phyloP scores from a whole-genome alignment of 2,113 vertebrate species.

The Sapajus apella region DNA sequence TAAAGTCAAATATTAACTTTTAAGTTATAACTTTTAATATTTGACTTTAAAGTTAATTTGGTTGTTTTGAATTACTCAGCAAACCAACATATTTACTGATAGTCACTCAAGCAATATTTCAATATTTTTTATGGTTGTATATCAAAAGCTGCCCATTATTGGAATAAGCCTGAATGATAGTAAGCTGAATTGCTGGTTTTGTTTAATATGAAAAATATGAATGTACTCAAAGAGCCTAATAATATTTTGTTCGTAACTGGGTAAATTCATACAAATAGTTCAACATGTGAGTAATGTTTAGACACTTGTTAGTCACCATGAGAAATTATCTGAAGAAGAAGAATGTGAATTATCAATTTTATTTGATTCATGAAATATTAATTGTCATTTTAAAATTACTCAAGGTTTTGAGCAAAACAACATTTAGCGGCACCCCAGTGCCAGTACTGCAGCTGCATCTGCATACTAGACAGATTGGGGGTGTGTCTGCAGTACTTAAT shows the following conservation, averaged over 20 bases:
- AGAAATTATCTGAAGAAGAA: neutral
- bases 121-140: neutral
- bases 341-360: conserved; percentile 7
- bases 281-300: neutral
- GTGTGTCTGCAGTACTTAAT: conserved; percentile 50
- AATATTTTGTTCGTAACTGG: neutral
- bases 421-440: conserved; percentile 30
- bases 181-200: neutral
- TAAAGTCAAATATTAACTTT: neutral
- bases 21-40: too few species aligned
- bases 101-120: neutral
- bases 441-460: conserved; percentile 59
- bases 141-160: neutral
- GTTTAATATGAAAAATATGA: neutral
- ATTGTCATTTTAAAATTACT: conserved; percentile 50
- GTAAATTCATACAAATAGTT: neutral
- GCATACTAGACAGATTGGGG: conserved; percentile 71
- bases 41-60: too few species aligned
- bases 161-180: neutral
- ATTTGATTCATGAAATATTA: conserved; percentile 61
- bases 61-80: too few species aligned
- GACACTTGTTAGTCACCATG: neutral
- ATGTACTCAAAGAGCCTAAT: neutral
- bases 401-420: conserved; percentile 47
- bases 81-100: neutral